A percentile compares a stretch with the other conserved stretches of the same genome.
Evolutionary conservation across 92 coral and sea anemone genomes (phyloP).

Genomic region (Scolanthus callimorphus): DNA sequence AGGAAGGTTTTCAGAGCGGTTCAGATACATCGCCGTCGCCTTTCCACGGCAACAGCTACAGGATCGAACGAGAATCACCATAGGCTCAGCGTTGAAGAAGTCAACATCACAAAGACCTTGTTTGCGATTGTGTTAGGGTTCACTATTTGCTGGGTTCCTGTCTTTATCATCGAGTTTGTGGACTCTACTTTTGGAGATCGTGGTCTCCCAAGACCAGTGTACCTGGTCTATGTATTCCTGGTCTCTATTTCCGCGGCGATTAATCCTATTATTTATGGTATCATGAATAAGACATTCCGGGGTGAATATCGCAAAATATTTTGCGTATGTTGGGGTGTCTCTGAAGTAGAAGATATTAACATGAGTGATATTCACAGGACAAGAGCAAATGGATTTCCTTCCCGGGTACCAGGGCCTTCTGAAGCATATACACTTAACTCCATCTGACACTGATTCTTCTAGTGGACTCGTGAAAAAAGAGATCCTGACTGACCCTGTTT

Average conservation of each 20-base stretch:
- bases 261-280: constrained; percentile 54
- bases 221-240: constrained; percentile 31
- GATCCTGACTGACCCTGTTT: no score
- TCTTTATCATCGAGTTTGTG: constrained; percentile 43
- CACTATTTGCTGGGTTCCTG: constrained; percentile 52
- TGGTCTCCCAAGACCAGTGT: constrained; percentile 47
- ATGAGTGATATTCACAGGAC: no score
- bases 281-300: constrained; percentile 51
- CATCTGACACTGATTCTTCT: no score
- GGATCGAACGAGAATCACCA: background rate
- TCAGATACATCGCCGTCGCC: constrained; percentile 28
- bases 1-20: constrained; percentile 37
- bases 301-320: constrained; percentile 28
- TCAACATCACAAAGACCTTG: constrained; percentile 43
- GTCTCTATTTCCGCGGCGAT: constrained; percentile 45
- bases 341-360: background rate
- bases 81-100: constrained; percentile 40
- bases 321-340: constrained; percentile 2
- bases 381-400: no score
- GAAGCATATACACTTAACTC: no score
- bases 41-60: background rate
- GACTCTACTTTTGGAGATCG: constrained; percentile 36
- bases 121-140: constrained; percentile 55
- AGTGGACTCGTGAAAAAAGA: no score
- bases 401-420: no score